Evolutionary conservation across 1,140 invertebrate species (phyloP), one percentile per base, ranked within the genome.

Genomic region (Aphelinus certus): DNA sequence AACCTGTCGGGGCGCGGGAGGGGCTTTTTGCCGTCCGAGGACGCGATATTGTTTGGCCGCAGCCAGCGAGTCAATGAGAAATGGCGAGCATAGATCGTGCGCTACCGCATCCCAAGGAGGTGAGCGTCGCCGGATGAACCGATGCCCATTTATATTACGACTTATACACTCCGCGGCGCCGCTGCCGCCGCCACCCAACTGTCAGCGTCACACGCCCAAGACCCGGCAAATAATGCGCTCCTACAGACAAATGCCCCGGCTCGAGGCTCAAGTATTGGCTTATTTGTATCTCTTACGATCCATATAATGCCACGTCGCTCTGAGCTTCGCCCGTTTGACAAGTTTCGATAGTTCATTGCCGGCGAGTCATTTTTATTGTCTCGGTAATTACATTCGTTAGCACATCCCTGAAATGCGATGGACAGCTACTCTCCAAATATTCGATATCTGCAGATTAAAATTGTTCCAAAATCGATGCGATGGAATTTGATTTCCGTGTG

Each of bases 51-150:
- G 82, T 82, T 83, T 80, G 79, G 74, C 77, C 74, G 57, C 76
- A 71, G 78, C 70, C 26, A 26, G 64, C 76, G 71, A 3, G 66
- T 26, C 78, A 69, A 82, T 85, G 84, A 85, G 84, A 85, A 85
- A 85, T 84, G 81, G 79, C 67, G 48, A 73, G 63, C 83, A 84
- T 85, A 84, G 81, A 84, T 85, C 83, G 77, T 84, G 67, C 83
- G 79, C 81, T 26, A 26, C 26, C 26, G 56, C 64, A 43, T 26
- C 68, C 57, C 77, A 81, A 81, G 79, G 83, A 83, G 82, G 73
- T 76, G 58, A 76, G 79, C 80, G 75, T 77, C 68, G 53, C 65
- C 76, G 71, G 70, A 58, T 72, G 75, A 79, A 71, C 71, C 79
- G 77, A 80, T 80, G 79, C 79, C 78, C 82, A 84, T 84, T 84